Base-by-base conservation (phyloP, 2,888 invertebrate genomes). In the Plagiodera versicolora region DNA sequence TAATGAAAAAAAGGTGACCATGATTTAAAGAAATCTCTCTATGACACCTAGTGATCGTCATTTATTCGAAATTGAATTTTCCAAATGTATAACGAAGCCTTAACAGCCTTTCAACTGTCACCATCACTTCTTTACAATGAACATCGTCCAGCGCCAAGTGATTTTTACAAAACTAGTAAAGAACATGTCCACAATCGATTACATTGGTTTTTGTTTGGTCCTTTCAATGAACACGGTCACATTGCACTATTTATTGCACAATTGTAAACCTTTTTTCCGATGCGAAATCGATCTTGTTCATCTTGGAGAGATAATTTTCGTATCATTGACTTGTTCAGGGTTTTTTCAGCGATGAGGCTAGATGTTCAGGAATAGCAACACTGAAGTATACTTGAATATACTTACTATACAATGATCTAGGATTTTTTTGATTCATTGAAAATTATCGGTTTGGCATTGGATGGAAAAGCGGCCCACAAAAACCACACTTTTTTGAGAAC, bases 111-210 rank as follows among this genome's bases (percentile, higher is more conserved):
- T 74, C 70, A 72, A 71, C 74, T 74, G 75, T 75, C 73, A 72
- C 69, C 63, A 67, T 65, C 68, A 70, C 72, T 73, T n/a, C n/a
- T n/a, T 75, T 75, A 77, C 75, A 75, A 74, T 70, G 68, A 68
- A 70, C 70, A 73, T 68, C 67, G 64, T 61, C 70, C 72, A 73
- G 68, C 73, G 71, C 73, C 72, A 69, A 71, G 66, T 74, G 73
- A 78, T 77, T 77, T 77, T 77, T 78, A 72, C 72, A 67, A 70
- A 66, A 68, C 65, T 68, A 60, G 63, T 61, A 60, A 56, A 65
- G 71, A 73, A 77, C 76, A 76, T 69, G 74, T 70, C 75, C 73
- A 75, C 74, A 72, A 74, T 72, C 75, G 73, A 73, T 74, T 75
- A 77, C 76, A 75, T 75, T 74, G 75, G 72, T 77, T 77, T 75